Evolutionary conservation across 1,140 invertebrate species (phyloP).

Genomic region (Pectinophora gossypiella): DNA sequence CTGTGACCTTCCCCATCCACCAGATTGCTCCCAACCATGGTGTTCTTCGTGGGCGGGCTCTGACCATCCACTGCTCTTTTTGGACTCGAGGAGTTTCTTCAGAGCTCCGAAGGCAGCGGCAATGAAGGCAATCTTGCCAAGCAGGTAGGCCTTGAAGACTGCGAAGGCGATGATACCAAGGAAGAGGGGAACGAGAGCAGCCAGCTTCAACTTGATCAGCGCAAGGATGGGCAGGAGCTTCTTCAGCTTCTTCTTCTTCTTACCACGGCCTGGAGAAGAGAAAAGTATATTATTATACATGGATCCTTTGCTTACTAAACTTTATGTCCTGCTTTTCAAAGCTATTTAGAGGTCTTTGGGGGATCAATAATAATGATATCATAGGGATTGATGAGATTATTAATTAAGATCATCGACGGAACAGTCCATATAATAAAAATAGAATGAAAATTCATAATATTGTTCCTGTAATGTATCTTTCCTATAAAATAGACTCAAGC

Average conservation of each 20-base stretch:
- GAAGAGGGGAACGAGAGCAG: conserved; percentile 83
- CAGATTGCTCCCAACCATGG: conserved; percentile 68
- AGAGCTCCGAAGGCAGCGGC: conserved; percentile 84
- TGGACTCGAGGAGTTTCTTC: conserved; percentile 85
- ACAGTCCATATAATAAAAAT: too few relatives aligned
- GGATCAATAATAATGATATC: too few relatives aligned
- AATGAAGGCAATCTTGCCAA: conserved; percentile 88
- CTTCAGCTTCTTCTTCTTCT: conserved; percentile 83
- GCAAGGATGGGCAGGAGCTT: conserved; percentile 84
- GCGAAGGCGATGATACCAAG: conserved; percentile 86
- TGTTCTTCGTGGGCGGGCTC: conserved; percentile 80
- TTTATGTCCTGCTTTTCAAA: too few relatives aligned
- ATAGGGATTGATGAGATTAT: too few relatives aligned
- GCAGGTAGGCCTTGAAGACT: conserved; percentile 88
- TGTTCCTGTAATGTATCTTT: too few relatives aligned
- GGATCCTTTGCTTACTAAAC: too few relatives aligned
- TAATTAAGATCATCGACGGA: too few relatives aligned
- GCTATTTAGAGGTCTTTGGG: too few relatives aligned
- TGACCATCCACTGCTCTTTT: conserved; percentile 83
- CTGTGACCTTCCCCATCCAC: conserved; percentile 76
- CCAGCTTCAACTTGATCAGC: conserved; percentile 86
- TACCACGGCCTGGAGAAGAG: conserved; percentile 79
- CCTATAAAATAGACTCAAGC: too few relatives aligned
- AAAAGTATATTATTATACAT: too few relatives aligned
- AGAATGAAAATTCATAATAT: too few relatives aligned